These are phyloP conservation scores for Caranx ignobilis DNA, from an alignment of 2,113 vertebrate species.

Conservation along the genomic window DNA sequence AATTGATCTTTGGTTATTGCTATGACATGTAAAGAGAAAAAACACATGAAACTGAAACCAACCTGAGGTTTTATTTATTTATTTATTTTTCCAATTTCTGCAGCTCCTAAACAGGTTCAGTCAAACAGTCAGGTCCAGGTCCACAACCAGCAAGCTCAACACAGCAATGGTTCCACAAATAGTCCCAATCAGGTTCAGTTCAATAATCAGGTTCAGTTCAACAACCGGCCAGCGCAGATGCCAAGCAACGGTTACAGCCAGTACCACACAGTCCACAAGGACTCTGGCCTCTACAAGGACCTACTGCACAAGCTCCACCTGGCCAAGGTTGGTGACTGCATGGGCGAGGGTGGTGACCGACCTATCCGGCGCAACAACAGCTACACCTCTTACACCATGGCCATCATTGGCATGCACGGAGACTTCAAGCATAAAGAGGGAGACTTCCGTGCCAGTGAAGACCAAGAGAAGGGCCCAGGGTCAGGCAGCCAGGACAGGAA, in stretches of 20 bases:
- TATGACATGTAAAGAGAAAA: background rate
- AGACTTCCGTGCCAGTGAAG: slow-evolving; percentile 75
- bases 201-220: slow-evolving; percentile 89
- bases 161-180: slow-evolving; percentile 87
- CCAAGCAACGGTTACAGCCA: slow-evolving; percentile 91
- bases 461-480: slow-evolving; percentile 65
- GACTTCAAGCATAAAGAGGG: slow-evolving; percentile 87
- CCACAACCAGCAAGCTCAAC: slow-evolving; percentile 85
- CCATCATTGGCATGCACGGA: slow-evolving; percentile 96
- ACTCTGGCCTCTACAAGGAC: slow-evolving; percentile 97
- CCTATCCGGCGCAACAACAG: slow-evolving; percentile 97
- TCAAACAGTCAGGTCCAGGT: slow-evolving; percentile 52
- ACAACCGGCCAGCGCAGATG: slow-evolving; percentile 86
- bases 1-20: background rate
- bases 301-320: slow-evolving; percentile 96
- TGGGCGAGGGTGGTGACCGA: slow-evolving; percentile 92
- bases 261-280: slow-evolving; percentile 98
- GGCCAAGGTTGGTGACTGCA: slow-evolving; percentile 96
- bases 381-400: slow-evolving; percentile 99
- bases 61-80: background rate
- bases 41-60: background rate
- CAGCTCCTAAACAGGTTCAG: slow-evolving; percentile 54
- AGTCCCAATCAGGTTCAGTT: slow-evolving; percentile 75
- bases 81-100: background rate
- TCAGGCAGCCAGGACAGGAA: slow-evolving; percentile 84